phyloP scores from a whole-genome alignment of 2,797 vertebrate genomes.

The Discoglossus pictus region DNA sequence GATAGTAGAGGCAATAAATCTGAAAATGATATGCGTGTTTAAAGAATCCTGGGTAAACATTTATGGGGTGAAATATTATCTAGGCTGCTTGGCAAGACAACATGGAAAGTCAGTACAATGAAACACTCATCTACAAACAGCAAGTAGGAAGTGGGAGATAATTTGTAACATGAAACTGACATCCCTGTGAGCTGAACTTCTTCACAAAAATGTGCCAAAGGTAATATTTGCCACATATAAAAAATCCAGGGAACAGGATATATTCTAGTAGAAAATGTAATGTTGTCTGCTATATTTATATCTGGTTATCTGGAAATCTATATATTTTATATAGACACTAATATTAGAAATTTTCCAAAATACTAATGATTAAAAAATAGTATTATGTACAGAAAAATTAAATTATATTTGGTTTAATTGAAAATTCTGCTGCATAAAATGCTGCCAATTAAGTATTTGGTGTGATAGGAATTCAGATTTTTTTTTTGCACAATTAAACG shows the following conservation, averaged over 20 bases:
- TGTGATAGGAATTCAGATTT: too few species aligned
- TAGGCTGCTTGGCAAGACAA: constrained; percentile 18
- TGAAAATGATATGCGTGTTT: constrained; percentile 4
- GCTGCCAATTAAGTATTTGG: too few species aligned
- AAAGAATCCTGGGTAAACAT: constrained; percentile 34
- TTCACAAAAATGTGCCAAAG: not conserved
- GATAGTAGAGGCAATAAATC: constrained; percentile 3
- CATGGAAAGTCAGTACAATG: constrained; percentile 31
- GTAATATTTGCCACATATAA: not conserved
- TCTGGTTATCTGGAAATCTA: too few species aligned
- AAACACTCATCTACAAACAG: constrained; percentile 12
- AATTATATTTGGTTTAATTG: too few species aligned
- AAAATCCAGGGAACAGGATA: constrained; percentile 3
- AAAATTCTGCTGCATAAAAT: too few species aligned
- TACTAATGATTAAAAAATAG: too few species aligned
- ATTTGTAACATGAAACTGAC: constrained; percentile 3
- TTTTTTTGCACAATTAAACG: too few species aligned
- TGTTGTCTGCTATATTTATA: too few species aligned
- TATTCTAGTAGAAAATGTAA: not conserved
- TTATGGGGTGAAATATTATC: constrained; percentile 33
- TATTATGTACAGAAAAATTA: too few species aligned
- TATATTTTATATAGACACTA: too few species aligned
- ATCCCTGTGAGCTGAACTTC: constrained; percentile 17
- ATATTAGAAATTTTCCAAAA: too few species aligned
- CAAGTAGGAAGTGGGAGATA: constrained; percentile 29